phyloP scores from a whole-genome alignment of 2,888 invertebrate genomes.

The Leptinotarsa juncta region DNA sequence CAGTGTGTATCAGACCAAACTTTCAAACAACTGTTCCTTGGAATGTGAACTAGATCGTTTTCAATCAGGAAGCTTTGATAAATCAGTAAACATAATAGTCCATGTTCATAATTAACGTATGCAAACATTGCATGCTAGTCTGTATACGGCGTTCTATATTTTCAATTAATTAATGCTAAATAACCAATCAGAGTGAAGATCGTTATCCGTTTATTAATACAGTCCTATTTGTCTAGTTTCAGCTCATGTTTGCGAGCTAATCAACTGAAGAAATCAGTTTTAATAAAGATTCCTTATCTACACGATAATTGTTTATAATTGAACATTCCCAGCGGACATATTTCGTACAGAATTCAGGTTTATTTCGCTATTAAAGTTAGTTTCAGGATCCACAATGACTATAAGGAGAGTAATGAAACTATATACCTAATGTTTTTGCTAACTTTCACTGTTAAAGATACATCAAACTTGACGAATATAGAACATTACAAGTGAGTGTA shows the following conservation, averaged over 20 bases:
- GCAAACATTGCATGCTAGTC: constrained; percentile 40
- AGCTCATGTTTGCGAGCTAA: constrained; percentile 49
- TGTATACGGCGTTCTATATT: constrained; percentile 50
- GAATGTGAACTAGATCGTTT: constrained; percentile 25
- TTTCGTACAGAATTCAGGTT: constrained; percentile 20
- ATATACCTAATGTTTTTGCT: not conserved
- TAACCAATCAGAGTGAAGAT: constrained; percentile 53
- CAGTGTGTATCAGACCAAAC: not conserved
- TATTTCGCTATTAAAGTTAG: constrained; percentile 14
- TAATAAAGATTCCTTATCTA: constrained; percentile 21
- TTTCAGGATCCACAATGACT: not conserved
- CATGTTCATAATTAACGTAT: constrained; percentile 35
- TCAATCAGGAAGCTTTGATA: constrained; percentile 36
- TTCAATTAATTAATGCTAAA: constrained; percentile 57
- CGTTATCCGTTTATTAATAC: constrained; percentile 51
- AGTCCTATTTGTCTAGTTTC: constrained; percentile 53
- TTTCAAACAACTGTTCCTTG: not conserved
- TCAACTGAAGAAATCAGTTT: constrained; percentile 48
- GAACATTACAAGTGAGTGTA: too few relatives aligned
- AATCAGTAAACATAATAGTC: constrained; percentile 26
- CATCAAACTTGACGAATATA: too few relatives aligned
- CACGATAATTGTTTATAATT: constrained; percentile 15
- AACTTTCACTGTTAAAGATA: not conserved
- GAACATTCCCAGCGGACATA: constrained; percentile 10
- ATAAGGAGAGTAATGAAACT: not conserved